phyloP scores from a whole-genome alignment of 1,140 invertebrate genomes.

The Cataglyphis hispanica region DNA sequence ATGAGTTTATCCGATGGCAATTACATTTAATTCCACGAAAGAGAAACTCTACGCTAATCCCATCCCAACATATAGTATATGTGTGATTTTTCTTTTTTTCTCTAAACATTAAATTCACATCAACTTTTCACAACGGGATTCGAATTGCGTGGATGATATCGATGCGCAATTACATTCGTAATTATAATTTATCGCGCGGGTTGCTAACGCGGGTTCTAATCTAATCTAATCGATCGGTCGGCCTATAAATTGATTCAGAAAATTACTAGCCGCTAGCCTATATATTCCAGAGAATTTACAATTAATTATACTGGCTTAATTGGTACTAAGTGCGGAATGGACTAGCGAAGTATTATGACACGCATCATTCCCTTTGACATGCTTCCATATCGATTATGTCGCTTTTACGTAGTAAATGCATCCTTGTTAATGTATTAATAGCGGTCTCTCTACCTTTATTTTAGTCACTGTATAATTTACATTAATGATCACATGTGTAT shows the following conservation, averaged over 20 bases:
- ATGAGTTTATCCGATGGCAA: constrained; percentile 21
- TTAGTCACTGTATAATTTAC: neutral
- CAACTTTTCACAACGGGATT: neutral
- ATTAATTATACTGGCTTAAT: constrained; percentile 39
- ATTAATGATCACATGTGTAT: neutral
- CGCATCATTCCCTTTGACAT: constrained; percentile 19
- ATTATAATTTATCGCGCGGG: neutral
- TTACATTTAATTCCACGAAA: constrained; percentile 32
- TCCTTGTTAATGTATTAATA: neutral
- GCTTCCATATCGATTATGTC: constrained; percentile 18
- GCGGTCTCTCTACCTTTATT: neutral
- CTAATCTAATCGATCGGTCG: constrained; percentile 23
- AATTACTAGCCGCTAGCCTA: neutral
- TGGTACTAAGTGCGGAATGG: constrained; percentile 20
- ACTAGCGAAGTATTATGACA: neutral
- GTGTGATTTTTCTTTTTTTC: neutral
- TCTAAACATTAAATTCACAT: neutral
- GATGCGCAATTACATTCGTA: neutral
- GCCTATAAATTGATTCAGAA: neutral
- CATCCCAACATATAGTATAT: no score
- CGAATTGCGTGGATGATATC: neutral
- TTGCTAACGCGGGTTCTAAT: constrained; percentile 25
- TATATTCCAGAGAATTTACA: constrained; percentile 27
- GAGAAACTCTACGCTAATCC: neutral
- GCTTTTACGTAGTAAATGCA: neutral